phyloP scores from a whole-genome alignment of 2,113 vertebrate species.

The Sebastes schlegelii region DNA sequence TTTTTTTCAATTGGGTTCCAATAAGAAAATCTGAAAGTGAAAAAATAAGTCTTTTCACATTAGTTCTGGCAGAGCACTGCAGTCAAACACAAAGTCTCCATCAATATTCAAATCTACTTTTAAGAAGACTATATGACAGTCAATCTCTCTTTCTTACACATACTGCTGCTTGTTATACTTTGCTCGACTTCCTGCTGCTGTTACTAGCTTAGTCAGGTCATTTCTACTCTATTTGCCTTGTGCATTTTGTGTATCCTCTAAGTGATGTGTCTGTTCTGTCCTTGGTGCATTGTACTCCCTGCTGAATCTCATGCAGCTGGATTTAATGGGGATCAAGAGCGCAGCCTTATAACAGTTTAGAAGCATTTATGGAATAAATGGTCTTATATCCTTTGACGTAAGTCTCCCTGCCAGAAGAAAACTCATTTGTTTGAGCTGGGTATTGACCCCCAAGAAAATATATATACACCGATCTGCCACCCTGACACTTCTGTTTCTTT shows the following conservation, averaged over 20 bases:
- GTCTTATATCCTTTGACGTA: slow-evolving; percentile 27
- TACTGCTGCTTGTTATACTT: slow-evolving; percentile 21
- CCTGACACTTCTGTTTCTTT: slow-evolving; percentile 1
- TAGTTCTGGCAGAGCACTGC: slow-evolving; percentile 9
- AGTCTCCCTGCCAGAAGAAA: slow-evolving; percentile 28
- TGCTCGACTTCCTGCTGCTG: slow-evolving; percentile 28
- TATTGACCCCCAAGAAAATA: slow-evolving; percentile 38
- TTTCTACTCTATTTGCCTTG: slow-evolving; percentile 56
- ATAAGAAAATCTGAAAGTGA: not conserved
- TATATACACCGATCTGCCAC: slow-evolving; percentile 19
- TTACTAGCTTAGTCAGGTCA: slow-evolving; percentile 49
- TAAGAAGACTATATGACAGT: slow-evolving; percentile 22
- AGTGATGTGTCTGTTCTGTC: slow-evolving; percentile 56
- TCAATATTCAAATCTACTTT: slow-evolving; percentile 29
- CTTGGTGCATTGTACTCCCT: slow-evolving; percentile 46
- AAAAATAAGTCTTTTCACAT: slow-evolving; percentile 26
- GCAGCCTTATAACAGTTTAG: slow-evolving; percentile 54
- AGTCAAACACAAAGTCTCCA: slow-evolving; percentile 12
- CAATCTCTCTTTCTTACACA: slow-evolving; percentile 8
- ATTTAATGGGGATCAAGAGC: slow-evolving; percentile 58
- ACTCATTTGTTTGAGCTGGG: slow-evolving; percentile 27
- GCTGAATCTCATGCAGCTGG: slow-evolving; percentile 56
- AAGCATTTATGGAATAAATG: slow-evolving; percentile 53
- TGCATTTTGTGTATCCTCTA: slow-evolving; percentile 56
- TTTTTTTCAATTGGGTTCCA: not conserved